Base-by-base conservation (phyloP, 2,113 vertebrate species). In the Amblyornis subalaris region DNA sequence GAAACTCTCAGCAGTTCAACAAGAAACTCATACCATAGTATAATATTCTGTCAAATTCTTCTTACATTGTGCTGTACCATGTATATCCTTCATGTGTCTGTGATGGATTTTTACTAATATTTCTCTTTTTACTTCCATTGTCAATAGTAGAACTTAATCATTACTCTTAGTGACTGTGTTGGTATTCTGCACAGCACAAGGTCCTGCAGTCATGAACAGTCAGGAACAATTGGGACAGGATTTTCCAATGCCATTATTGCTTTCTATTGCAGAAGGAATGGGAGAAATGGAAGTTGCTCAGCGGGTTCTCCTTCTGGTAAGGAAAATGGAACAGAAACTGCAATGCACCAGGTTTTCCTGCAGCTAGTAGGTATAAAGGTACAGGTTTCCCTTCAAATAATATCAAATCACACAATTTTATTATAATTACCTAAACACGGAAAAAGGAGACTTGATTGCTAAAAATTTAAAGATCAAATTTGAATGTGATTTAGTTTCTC, bases 121-220 rank as follows among this genome's bases (percentile, higher is more conserved):
- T 65, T 78, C 5, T 66, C 3, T 4, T 21, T n/a, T 40, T 23
- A 4, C 0, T 3, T 28, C 14, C 4, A 12, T 7, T 11, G 7
- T 21, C 24, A 18, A 10, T 78, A 74, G 33, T 65, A 38, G 24
- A 85, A 78, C 19, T 40, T 79, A 22, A 40, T 23, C 42, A 36
- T 58, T 79, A 54, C 3, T 62, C 14, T 42, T 35, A 54, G 12
- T 42, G 15, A 67, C 44, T 35, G 10, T 51, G 13, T 23, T 47
- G 36, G 18, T 47, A 80, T 80, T 80, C 40, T 55, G 19, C 14
- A 67, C 2, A 62, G 9, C 2, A 1, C 6, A 55, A 65, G 8
- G 24, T 73, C 21, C 48, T 73, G 29, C 26, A 45, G 25, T 60
- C 42, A 57, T 28, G 29, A 33, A 15, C 15, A 70, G n/a, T 44